A percentile compares a stretch with the other conserved stretches of the same genome.
These are phyloP conservation scores for Volucella inflata DNA, from an alignment of 2,888 invertebrate species.

Conservation along the genomic window DNA sequence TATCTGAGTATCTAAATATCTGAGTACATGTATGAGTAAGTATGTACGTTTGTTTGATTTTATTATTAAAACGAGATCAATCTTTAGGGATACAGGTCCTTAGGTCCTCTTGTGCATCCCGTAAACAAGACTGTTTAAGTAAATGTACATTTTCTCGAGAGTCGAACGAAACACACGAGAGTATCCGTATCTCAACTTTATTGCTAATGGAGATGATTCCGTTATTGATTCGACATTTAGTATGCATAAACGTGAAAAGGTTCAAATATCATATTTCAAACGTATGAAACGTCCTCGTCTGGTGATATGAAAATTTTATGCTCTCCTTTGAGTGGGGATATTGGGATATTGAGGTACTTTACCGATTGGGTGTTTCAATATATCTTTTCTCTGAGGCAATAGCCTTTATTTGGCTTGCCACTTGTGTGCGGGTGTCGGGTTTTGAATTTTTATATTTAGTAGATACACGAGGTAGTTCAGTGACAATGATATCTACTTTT, in stretches of 20 bases:
- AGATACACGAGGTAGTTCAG: no score
- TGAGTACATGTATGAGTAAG: no score
- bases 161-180: constrained; percentile 18
- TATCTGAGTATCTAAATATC: no score
- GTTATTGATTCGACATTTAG: constrained; percentile 25
- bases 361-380: no score
- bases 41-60: constrained; percentile 6
- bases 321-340: neutral
- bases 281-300: neutral
- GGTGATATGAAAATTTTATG: constrained; percentile 27
- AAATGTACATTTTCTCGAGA: constrained; percentile 37
- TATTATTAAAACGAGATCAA: constrained; percentile 46
- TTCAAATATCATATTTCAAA: neutral
- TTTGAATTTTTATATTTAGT: no score
- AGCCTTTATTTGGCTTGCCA: no score
- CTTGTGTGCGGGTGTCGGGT: no score
- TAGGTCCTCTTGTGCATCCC: constrained; percentile 5
- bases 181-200: constrained; percentile 19
- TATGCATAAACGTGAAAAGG: constrained; percentile 16
- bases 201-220: constrained; percentile 47
- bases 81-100: constrained; percentile 11
- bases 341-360: no score
- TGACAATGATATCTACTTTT: no score
- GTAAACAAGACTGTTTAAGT: constrained; percentile 43
- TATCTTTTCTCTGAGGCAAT: no score